A percentile compares a stretch with the other conserved stretches of the same genome.
Conservation (phyloP, 2,888 invertebrate genomes). For the Pyralis farinalis region DNA sequence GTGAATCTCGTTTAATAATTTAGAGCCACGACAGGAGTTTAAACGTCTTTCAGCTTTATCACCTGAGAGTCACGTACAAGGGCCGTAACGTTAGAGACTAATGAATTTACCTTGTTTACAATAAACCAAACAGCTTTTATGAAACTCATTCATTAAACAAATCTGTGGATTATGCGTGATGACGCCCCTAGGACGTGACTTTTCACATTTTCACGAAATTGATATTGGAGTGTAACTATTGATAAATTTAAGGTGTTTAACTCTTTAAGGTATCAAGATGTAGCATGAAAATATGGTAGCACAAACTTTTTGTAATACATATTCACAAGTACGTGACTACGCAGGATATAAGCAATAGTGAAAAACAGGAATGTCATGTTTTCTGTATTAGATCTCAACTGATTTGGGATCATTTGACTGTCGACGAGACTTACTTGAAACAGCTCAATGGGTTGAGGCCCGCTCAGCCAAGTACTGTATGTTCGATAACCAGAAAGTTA, state of each 20-base stretch:
- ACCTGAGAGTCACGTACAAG: slow-evolving; percentile 62
- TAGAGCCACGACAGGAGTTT: slow-evolving; percentile 40
- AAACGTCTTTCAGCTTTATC: slow-evolving; percentile 44
- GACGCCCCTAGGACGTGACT: slow-evolving; percentile 56
- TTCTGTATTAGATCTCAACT: too few relatives aligned
- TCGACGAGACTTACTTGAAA: too few relatives aligned
- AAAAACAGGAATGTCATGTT: too few relatives aligned
- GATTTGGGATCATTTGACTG: too few relatives aligned
- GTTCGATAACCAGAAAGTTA: too few relatives aligned
- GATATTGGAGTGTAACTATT: slow-evolving; percentile 15
- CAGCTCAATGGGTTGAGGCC: too few relatives aligned
- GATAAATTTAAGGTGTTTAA: neutral
- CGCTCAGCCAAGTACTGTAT: too few relatives aligned
- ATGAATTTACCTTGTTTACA: slow-evolving; percentile 73
- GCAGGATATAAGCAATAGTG: too few relatives aligned
- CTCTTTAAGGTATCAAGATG: too few relatives aligned
- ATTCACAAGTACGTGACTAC: too few relatives aligned
- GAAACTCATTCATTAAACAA: slow-evolving; percentile 59
- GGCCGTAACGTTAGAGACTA: slow-evolving; percentile 42
- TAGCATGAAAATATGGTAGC: too few relatives aligned
- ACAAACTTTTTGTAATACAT: too few relatives aligned
- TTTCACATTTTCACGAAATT: slow-evolving; percentile 48
- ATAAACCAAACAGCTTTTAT: slow-evolving; percentile 67
- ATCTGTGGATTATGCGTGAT: slow-evolving; percentile 61
- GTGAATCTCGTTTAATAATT: slow-evolving; percentile 49